Evolutionary conservation across 2,888 invertebrate species (phyloP), one percentile per base, ranked within the genome.

Genomic region (Agonopterix arenella): DNA sequence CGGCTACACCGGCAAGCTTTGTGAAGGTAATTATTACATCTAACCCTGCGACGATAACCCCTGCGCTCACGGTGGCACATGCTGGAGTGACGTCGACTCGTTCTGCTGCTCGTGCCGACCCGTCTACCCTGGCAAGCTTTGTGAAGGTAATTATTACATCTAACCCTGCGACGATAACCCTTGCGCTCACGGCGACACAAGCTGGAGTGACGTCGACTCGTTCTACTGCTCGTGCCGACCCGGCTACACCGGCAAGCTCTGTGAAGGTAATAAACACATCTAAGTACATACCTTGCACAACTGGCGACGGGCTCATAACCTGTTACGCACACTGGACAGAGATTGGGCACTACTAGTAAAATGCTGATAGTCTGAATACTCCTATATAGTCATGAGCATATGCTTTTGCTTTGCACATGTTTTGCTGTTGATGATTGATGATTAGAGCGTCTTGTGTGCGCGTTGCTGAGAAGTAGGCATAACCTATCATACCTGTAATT

Each of bases 71-170:
- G 94, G 94, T 37, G 94, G 94, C 49, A 94, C 94, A 45, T 94
- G 94, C 75, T 94, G 94, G 94, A 93, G 92, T 92, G 93, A 93
- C 59, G 90, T 93, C 51, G 93, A 93, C 68, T 92, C 93, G 7
- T 95, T 93, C 81, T 93, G 93, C 73, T 97, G 97, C 76, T 92
- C 93, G 49, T 97, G 97, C 70, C 90, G 93, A 47, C 92, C 94
- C 8, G 96, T 95, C 7, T 96, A 92, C 70, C 93, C 92, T 1
- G 96, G 96, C 40, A 93, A 92, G 68, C 91, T 93, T 61, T 97
- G 96, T 75, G 94, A 95, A 91, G 93, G 93, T 93, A 78, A 78
- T 28, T 18, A 18, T 2, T 4, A 4, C 18, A 18, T 13, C n/a
- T 13, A 13, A 13, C 91, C 92, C 44, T 94, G 94, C 76, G 93